A percentile compares a stretch with the other conserved stretches of the same genome.
phyloP scores from a whole-genome alignment of 2,113 vertebrate genomes.

The Podarcis muralis region DNA sequence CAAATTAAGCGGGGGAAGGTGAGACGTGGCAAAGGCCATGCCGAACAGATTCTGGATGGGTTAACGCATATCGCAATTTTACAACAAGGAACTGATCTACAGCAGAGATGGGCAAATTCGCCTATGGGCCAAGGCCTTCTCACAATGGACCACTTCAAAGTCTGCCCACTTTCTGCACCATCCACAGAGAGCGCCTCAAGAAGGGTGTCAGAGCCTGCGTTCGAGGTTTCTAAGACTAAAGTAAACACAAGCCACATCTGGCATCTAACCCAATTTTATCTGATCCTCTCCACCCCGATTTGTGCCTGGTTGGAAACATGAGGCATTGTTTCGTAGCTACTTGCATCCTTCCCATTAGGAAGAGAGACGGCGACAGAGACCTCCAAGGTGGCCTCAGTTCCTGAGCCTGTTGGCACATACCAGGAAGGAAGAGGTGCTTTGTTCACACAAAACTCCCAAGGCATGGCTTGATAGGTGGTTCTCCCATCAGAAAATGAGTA shows the following conservation, averaged over 20 bases:
- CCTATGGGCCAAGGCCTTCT: not conserved
- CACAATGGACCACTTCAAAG: not conserved
- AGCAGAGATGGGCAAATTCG: not conserved
- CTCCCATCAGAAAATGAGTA: not conserved
- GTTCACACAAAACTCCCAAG: not conserved
- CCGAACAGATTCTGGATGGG: not conserved
- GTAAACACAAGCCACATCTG: too few species aligned
- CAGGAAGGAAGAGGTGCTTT: too few species aligned
- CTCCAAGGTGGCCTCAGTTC: not conserved
- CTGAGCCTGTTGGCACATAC: too few species aligned
- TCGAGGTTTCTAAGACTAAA: not conserved
- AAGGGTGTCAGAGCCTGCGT: not conserved
- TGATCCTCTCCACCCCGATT: not conserved
- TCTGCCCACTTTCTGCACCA: not conserved
- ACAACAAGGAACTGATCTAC: not conserved
- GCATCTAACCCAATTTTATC: too few species aligned
- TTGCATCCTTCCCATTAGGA: not conserved
- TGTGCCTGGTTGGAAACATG: not conserved
- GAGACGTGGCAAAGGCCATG: slow-evolving; percentile 10
- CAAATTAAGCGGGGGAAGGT: slow-evolving; percentile 5
- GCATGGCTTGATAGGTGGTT: not conserved
- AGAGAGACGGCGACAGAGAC: not conserved
- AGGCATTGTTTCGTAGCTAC: not conserved
- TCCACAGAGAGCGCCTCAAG: not conserved
- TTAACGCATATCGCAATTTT: too few species aligned